phyloP scores from a whole-genome alignment of 1,140 invertebrate species.

The Dendrolimus kikuchii region DNA sequence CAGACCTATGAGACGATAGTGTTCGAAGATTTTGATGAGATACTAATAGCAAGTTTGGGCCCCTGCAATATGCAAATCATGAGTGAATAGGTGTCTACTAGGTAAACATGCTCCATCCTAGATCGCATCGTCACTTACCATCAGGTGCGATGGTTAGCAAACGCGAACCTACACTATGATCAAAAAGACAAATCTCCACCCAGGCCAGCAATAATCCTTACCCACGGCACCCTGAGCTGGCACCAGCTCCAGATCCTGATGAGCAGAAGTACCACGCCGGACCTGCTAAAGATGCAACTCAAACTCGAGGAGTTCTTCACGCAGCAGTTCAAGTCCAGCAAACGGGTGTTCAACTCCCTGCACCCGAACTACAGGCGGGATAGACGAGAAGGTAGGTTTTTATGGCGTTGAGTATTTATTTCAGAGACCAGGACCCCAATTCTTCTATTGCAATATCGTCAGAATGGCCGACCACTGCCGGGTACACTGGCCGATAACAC shows the following conservation, averaged over 20 bases:
- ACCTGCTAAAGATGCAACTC: conserved; percentile 96
- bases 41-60: too few relatives aligned
- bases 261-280: conserved; percentile 95
- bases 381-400: conserved; percentile 64
- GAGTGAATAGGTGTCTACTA: too few relatives aligned
- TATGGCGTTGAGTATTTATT: not conserved
- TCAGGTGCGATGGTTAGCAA: too few relatives aligned
- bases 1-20: too few relatives aligned
- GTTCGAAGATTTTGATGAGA: too few relatives aligned
- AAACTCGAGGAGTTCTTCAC: conserved; percentile 98
- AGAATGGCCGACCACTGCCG: too few relatives aligned
- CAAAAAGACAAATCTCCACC: not conserved
- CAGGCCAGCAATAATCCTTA: conserved; percentile 92
- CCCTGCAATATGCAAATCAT: too few relatives aligned
- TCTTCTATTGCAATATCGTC: not conserved
- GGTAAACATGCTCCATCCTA: too few relatives aligned
- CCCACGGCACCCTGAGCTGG: conserved; percentile 94
- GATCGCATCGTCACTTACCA: too few relatives aligned
- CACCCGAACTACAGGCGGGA: conserved; percentile 64
- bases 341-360: conserved; percentile 88
- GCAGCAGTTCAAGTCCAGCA: conserved; percentile 95
- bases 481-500: too few relatives aligned
- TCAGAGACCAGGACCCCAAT: not conserved
- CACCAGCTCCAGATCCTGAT: conserved; percentile 97
- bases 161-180: not conserved